These are phyloP conservation scores for Diaprepes abbreviatus DNA, from an alignment of 2,888 invertebrate genomes.

Conservation along the genomic window DNA sequence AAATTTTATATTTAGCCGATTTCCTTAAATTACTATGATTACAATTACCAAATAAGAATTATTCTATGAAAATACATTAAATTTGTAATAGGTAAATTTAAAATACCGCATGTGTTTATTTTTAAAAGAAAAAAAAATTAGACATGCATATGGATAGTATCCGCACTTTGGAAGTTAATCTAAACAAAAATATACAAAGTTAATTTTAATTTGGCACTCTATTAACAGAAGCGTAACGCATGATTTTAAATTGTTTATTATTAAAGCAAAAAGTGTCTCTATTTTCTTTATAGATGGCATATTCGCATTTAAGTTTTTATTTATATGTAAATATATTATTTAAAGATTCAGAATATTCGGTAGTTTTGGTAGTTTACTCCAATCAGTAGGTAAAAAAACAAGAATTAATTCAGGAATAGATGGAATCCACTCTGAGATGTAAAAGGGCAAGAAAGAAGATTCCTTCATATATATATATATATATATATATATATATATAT, in stretches of 20 bases:
- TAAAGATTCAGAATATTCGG: too few species aligned
- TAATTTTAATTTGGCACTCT: constrained; percentile 32
- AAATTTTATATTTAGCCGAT: constrained; percentile 1
- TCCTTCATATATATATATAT: too few species aligned
- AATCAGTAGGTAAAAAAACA: too few species aligned
- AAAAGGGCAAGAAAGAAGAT: too few species aligned
- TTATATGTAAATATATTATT: too few species aligned
- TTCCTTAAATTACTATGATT: background rate
- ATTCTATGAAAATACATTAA: constrained; percentile 9
- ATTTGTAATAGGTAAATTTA: constrained; percentile 29
- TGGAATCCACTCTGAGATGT: too few species aligned
- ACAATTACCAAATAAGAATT: background rate
- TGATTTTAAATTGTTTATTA: background rate
- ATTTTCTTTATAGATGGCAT: too few species aligned
- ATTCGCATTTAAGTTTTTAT: too few species aligned
- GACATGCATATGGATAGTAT: constrained; percentile 33
- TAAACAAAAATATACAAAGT: constrained; percentile 48
- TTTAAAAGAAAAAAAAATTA: background rate
- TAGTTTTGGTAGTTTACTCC: too few species aligned
- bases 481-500: too few species aligned
- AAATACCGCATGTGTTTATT: constrained; percentile 20
- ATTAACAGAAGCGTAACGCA: constrained; percentile 6
- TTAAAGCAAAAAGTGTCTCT: too few species aligned
- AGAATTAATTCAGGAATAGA: too few species aligned
- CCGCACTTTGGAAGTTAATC: constrained; percentile 30